Conservation (phyloP, 2,797 vertebrate genomes). For the Ispidina lecontei region DNA sequence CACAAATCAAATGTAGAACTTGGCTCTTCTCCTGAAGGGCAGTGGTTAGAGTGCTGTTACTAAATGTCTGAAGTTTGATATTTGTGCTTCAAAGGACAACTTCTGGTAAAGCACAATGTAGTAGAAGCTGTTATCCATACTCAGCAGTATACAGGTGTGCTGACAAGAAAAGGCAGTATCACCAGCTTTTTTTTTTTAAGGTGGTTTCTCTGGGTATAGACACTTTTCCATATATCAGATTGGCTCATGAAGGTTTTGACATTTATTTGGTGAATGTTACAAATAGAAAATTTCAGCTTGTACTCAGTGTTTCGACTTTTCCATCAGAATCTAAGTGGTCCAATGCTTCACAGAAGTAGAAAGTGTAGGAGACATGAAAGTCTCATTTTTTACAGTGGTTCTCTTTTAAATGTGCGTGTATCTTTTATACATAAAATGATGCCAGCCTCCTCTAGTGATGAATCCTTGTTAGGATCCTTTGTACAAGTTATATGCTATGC, state of each 20-base stretch:
- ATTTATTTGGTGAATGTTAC: background rate
- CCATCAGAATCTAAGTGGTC: background rate
- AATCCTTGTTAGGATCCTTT: background rate
- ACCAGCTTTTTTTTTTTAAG: background rate
- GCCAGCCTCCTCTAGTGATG: background rate
- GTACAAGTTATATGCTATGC: too few relatives aligned
- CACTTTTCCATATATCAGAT: background rate
- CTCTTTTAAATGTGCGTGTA: background rate
- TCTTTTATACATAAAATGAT: background rate
- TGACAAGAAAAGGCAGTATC: background rate
- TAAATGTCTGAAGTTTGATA: background rate
- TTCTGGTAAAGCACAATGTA: background rate
- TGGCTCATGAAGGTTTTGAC: background rate
- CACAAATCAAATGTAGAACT: background rate
- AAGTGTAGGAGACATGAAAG: background rate
- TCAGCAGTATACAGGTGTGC: background rate
- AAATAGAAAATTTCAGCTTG: background rate
- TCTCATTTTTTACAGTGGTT: background rate
- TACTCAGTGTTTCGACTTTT: background rate
- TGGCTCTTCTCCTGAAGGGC: background rate
- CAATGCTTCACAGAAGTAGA: background rate
- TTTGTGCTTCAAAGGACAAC: background rate
- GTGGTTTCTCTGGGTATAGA: background rate
- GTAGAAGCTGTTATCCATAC: background rate
- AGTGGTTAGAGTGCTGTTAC: accelerated